These are phyloP conservation scores for Papilio helenus DNA, from an alignment of 1,140 invertebrate species.

Conservation along the genomic window DNA sequence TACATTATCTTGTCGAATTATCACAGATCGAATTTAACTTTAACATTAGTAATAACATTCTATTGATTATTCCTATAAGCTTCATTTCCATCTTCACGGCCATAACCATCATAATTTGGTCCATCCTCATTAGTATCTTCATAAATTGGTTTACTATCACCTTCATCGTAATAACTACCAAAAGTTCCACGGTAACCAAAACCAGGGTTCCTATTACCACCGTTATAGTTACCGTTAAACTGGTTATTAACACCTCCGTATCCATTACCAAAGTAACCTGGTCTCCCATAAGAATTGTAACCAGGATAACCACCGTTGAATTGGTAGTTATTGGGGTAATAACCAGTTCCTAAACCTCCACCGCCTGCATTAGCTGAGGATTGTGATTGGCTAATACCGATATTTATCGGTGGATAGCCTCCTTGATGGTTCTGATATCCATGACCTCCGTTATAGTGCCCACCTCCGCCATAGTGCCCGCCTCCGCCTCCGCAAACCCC, in stretches of 20 bases:
- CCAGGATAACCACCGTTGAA: constrained; percentile 57
- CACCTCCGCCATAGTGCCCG: constrained; percentile 50
- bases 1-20: neutral
- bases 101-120: constrained; percentile 38
- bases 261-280: constrained; percentile 59
- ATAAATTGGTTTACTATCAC: constrained; percentile 23
- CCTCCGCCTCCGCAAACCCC: constrained; percentile 59
- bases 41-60: neutral
- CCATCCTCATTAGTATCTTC: constrained; percentile 24
- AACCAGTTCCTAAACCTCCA: constrained; percentile 58
- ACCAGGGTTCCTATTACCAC: constrained; percentile 42
- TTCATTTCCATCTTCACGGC: neutral
- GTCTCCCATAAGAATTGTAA: constrained; percentile 45
- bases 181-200: constrained; percentile 46
- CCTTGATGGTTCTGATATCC: constrained; percentile 49
- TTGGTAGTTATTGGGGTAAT: constrained; percentile 70
- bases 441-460: constrained; percentile 41
- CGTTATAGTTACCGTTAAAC: constrained; percentile 70
- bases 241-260: constrained; percentile 65
- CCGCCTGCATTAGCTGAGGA: constrained; percentile 65
- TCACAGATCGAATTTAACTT: neutral
- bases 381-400: constrained; percentile 75
- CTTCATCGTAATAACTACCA: constrained; percentile 48
- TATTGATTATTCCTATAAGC: constrained; percentile 17
- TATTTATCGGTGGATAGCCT: constrained; percentile 66